Conservation (phyloP, 2,888 invertebrate genomes). For the Chaetoderma sp. region DNA sequence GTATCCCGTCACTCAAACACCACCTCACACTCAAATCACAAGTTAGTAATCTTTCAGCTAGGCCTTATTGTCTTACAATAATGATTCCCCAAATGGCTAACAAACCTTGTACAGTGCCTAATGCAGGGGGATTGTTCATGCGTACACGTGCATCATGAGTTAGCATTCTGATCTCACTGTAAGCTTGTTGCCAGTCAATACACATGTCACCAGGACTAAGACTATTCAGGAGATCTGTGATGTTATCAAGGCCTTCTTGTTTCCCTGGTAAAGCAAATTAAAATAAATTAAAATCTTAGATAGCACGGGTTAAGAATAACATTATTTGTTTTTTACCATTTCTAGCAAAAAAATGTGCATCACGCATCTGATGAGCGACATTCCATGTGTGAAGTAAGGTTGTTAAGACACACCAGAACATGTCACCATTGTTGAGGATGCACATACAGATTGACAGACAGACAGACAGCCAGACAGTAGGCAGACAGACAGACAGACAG, state of each 20-base stretch:
- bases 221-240: conserved; percentile 49
- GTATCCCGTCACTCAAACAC: too few relatives aligned
- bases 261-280: conserved; percentile 47
- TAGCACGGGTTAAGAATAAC: not conserved
- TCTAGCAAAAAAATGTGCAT: too few relatives aligned
- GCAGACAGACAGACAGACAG: conserved; percentile 9
- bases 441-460: not conserved
- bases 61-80: too few relatives aligned
- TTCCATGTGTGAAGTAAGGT: too few relatives aligned
- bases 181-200: conserved; percentile 62
- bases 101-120: too few relatives aligned
- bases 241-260: conserved; percentile 51
- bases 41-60: too few relatives aligned
- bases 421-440: too few relatives aligned
- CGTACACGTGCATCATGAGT: conserved; percentile 44
- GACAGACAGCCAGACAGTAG: not conserved
- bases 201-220: conserved; percentile 45
- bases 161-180: conserved; percentile 49
- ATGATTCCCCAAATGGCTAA: too few relatives aligned
- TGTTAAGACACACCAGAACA: too few relatives aligned
- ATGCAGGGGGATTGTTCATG: too few relatives aligned
- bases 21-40: too few relatives aligned
- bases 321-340: not conserved
- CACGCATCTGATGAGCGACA: too few relatives aligned
- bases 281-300: not conserved